These are phyloP conservation scores for Zaprionus vittiger DNA, from an alignment of 1,140 invertebrate species.

Conservation along the genomic window DNA sequence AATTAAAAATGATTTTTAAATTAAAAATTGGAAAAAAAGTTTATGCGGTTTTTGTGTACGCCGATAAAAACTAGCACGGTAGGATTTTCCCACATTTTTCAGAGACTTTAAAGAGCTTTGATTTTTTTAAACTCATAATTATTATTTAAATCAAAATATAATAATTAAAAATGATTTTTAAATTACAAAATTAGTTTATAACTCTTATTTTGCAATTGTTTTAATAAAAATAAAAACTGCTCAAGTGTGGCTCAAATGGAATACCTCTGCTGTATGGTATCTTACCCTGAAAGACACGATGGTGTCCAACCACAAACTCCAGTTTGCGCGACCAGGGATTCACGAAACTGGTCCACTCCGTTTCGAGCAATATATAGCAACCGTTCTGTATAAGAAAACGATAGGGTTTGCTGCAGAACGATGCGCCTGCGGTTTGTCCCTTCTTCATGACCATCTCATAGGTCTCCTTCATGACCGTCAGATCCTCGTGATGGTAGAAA, in stretches of 20 bases:
- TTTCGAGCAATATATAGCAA: constrained; percentile 92
- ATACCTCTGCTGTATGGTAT: not conserved
- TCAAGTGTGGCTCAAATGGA: not conserved
- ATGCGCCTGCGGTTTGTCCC: constrained; percentile 86
- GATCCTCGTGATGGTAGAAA: constrained; percentile 95
- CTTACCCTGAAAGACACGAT: constrained; percentile 90
- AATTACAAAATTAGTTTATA: too few relatives aligned
- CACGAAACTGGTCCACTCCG: constrained; percentile 96
- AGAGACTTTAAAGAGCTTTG: too few relatives aligned
- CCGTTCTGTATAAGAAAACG: constrained; percentile 93
- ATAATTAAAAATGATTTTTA: too few relatives aligned
- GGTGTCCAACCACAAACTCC: constrained; percentile 96
- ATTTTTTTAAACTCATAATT: too few relatives aligned
- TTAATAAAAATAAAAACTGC: too few relatives aligned
- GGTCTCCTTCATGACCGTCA: constrained; percentile 91
- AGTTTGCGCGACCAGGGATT: constrained; percentile 96
- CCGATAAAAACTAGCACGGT: too few relatives aligned
- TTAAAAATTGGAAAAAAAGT: too few relatives aligned
- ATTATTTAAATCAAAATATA: too few relatives aligned
- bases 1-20: too few relatives aligned
- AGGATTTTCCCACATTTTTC: too few relatives aligned
- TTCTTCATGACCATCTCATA: constrained; percentile 91
- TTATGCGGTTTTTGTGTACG: too few relatives aligned
- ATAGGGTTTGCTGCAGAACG: constrained; percentile 91
- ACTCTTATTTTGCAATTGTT: too few relatives aligned